Evolutionary conservation across 2,797 vertebrate species (phyloP).

Genomic region (Benthosema pterotum): DNA sequence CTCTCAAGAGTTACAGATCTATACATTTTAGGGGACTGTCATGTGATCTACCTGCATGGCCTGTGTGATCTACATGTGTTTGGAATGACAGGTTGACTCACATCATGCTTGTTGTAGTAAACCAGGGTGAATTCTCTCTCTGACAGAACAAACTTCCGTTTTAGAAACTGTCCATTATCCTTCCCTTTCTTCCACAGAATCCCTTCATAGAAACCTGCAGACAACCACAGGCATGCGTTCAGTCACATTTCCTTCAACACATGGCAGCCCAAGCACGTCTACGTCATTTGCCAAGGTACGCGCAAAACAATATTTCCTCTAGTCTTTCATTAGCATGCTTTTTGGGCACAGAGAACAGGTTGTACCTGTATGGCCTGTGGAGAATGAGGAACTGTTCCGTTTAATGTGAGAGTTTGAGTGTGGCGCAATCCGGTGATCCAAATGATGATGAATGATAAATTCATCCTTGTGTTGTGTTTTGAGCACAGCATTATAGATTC

Average conservation of each 20-base stretch:
- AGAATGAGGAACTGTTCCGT: slow-evolving; percentile 29
- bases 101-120: slow-evolving; percentile 90
- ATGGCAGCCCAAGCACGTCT: neutral
- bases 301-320: neutral
- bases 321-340: slow-evolving; percentile 26
- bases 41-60: too few species aligned
- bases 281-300: neutral
- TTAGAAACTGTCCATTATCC: slow-evolving; percentile 84
- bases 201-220: slow-evolving; percentile 85
- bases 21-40: too few species aligned
- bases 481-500: too few species aligned
- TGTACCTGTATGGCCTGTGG: slow-evolving; percentile 27
- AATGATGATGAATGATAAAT: too few species aligned
- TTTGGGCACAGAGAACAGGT: slow-evolving; percentile 18
- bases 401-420: neutral
- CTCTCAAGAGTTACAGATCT: too few species aligned
- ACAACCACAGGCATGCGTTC: neutral
- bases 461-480: too few species aligned
- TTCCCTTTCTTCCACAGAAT: slow-evolving; percentile 91
- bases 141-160: slow-evolving; percentile 87
- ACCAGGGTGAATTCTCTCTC: slow-evolving; percentile 85
- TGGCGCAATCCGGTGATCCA: too few species aligned
- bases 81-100: slow-evolving; percentile 72
- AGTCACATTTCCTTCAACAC: neutral
- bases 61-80: too few species aligned